phyloP scores from a whole-genome alignment of 2,797 vertebrate species.

The Lithobates pipiens region DNA sequence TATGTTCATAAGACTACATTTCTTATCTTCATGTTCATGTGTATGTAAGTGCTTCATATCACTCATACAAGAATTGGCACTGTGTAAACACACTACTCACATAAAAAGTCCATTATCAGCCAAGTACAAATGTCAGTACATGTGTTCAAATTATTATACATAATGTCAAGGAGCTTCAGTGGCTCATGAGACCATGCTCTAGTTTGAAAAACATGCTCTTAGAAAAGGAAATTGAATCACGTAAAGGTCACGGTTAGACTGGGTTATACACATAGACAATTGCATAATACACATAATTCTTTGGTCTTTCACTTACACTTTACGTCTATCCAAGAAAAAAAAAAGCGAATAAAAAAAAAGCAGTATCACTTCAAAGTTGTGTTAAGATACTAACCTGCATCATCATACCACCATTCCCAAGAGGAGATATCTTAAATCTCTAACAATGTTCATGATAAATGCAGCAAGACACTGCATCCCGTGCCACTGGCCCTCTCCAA shows the following conservation, averaged over 20 bases:
- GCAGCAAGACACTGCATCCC: no score
- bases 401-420: no score
- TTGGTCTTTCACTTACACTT: slow-evolving; percentile 4
- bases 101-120: slow-evolving; percentile 32
- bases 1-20: not conserved
- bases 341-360: not conserved
- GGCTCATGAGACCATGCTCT: slow-evolving; percentile 31
- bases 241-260: slow-evolving; percentile 50
- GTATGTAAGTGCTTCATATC: not conserved
- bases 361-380: not conserved
- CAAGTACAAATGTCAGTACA: slow-evolving; percentile 55
- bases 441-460: no score
- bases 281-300: not conserved
- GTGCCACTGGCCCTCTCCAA: no score
- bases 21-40: slow-evolving; percentile 6
- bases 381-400: no score
- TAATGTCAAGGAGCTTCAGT: slow-evolving; percentile 48
- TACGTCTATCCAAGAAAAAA: not conserved
- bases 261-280: slow-evolving; percentile 1
- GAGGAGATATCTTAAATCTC: no score
- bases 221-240: slow-evolving; percentile 44
- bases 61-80: not conserved
- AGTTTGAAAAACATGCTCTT: slow-evolving; percentile 23
- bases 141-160: slow-evolving; percentile 56
- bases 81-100: slow-evolving; percentile 8